Evolutionary conservation across 2,888 invertebrate genomes (phyloP), one percentile per base, ranked within the genome.

Genomic region (Hesperia comma): DNA sequence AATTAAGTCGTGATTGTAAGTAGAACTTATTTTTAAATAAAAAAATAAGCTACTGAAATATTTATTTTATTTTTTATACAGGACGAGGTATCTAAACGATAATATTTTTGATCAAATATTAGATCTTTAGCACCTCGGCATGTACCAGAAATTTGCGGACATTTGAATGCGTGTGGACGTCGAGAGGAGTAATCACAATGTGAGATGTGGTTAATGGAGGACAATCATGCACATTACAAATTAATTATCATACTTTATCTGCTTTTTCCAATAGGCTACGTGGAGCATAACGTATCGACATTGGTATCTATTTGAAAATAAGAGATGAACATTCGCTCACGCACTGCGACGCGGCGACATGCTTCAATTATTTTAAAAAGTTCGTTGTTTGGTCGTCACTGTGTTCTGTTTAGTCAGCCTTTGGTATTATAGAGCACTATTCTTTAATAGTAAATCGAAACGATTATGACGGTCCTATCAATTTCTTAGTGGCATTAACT

Each of bases 171-270:
- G 75, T 76, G 78, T 77, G 83, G 81, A 83, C 86, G 83, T 73
- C 76, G 75, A 77, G 70, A 72, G 76, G 68, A 73, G 77, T 79
- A 77, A 77, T 78, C 79, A 76, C 80, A 63, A 77, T 78, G 78
- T 80, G 82, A 78, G 85, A 80, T 86, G 86, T 73, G 77, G 77
- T 69, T 66, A 80, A 81, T 80, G 83, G 75, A 77, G 81, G 53
- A 82, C 77, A 77, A 80, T 79, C 77, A 69, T 84, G 87, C 85
- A 84, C 84, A 79, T 84, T 85, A 82, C 84, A 85, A 87, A 75
- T 54, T 85, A 87, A 90, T 92, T 90, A 90, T 87, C 87, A 90
- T 88, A 88, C 77, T 90, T 87, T 88, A 90, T 91, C 89, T 88
- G 86, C 85, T 88, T 91, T 91, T 91, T 86, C 88, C 88, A 88